Percentiles rank a stretch among this genome's conserved stretches.
Evolutionary conservation across 2,888 invertebrate species (phyloP).

Genomic region (Drosophila neutralis): DNA sequence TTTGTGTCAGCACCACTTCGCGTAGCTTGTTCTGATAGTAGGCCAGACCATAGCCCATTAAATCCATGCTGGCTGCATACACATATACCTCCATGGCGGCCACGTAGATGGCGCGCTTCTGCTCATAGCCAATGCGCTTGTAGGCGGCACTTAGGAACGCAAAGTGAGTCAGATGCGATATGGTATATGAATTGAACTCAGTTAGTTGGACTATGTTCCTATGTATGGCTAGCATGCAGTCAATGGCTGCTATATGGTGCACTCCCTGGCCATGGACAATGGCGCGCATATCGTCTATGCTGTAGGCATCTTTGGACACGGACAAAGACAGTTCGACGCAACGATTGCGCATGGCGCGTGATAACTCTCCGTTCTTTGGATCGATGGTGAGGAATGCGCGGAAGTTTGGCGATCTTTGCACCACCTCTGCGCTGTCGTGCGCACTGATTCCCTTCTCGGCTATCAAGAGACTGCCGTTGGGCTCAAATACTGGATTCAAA

Average conservation of each 20-base stretch:
- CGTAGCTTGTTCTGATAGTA: constrained; percentile 83
- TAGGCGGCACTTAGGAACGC: constrained; percentile 82
- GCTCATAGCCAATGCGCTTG: constrained; percentile 78
- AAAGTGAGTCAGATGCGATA: constrained; percentile 83
- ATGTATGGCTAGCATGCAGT: constrained; percentile 86
- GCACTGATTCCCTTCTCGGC: constrained; percentile 94
- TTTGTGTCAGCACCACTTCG: constrained; percentile 76
- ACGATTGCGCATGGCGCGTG: constrained; percentile 99
- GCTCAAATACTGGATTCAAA: constrained; percentile 97
- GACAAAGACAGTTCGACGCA: constrained; percentile 92
- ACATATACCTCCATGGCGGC: constrained; percentile 85
- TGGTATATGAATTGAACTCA: constrained; percentile 81
- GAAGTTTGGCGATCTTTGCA: constrained; percentile 95
- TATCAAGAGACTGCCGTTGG: constrained; percentile 93
- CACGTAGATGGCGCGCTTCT: constrained; percentile 81
- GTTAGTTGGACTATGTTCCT: constrained; percentile 73
- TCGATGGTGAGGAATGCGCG: constrained; percentile 97
- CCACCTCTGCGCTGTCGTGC: constrained; percentile 89
- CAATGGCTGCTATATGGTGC: constrained; percentile 83
- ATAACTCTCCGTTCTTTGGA: constrained; percentile 97
- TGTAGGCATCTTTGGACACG: constrained; percentile 83
- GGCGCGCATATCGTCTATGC: constrained; percentile 85
- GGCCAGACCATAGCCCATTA: constrained; percentile 83
- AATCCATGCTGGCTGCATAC: constrained; percentile 81
- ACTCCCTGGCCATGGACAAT: constrained; percentile 86